Base-by-base conservation (phyloP, 2,888 invertebrate genomes). In the Caenorhabditis japonica region DNA sequence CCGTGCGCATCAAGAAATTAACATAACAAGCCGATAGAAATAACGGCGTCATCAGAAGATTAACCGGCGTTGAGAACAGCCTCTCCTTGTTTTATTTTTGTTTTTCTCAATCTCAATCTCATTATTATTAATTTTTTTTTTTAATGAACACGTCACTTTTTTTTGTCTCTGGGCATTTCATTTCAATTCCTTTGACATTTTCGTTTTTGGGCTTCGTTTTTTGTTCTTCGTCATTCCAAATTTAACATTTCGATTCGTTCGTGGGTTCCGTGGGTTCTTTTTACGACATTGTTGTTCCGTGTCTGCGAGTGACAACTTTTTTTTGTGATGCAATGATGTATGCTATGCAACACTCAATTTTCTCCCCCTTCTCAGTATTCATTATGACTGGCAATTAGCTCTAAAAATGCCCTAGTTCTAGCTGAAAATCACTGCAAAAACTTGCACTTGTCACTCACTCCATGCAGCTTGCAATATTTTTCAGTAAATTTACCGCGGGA, bases 261-360 rank as follows among this genome's bases (percentile, higher is more conserved):
- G n/a, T n/a, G n/a, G n/a, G n/a, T n/a, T n/a, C n/a, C n/a, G n/a
- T n/a, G n/a, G n/a, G n/a, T n/a, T n/a, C n/a, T n/a, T 56, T 56
- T 66, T 56, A 66, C 55, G 66, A 66, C 66, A 66, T 66, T 66
- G 56, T 66, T 66, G 66, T 64, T 62, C 53, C 39, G 46, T 19
- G 25, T 41, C 66, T 66, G 66, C 51, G 56, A 66, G 47, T 66
- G 66, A 66, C 66, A 66, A 44, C 49, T 56, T 27, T 43, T 21
- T 47, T 41, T 49, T 33, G 30, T n/a, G 17, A 17, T 33, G 17
- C 36, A 51, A 34, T 62, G 21, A 36, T n/a, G 21, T 12, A n/a
- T 19, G 13, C 8, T 41, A 43, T 30, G 30, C 30, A 30, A 30
- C 30, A 30, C 10, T 7, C 30, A 30, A 30, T 10, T 30, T 30